Percentiles rank a stretch among this genome's conserved stretches.
Evolutionary conservation across 2,113 vertebrate species (phyloP).

Genomic region (Telmatochromis brichardi): DNA sequence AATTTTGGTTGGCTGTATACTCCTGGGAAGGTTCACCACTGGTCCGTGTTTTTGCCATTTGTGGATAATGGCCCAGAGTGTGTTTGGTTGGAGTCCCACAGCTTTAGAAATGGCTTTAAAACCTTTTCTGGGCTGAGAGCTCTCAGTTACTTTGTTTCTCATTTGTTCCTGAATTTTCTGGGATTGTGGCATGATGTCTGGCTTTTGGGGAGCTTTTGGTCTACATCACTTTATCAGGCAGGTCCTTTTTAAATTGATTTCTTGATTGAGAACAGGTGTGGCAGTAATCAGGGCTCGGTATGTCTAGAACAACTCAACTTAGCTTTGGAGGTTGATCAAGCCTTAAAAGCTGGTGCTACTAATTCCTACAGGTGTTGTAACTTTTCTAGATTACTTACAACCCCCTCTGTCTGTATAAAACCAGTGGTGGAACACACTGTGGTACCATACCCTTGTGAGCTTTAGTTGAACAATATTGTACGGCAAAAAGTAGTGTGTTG

Average conservation of each 20-base stretch:
- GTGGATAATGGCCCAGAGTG: background rate
- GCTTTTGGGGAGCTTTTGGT: background rate
- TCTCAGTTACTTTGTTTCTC: background rate
- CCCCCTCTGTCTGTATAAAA: background rate
- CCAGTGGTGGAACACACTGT: background rate
- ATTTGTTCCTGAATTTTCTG: background rate
- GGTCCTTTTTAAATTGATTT: background rate
- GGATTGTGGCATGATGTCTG: background rate
- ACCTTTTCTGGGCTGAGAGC: background rate
- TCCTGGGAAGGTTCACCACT: background rate
- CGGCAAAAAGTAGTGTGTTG: background rate
- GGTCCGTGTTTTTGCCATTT: background rate
- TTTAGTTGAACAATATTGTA: background rate
- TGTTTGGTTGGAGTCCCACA: background rate
- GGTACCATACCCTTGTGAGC: background rate
- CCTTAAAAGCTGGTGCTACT: background rate
- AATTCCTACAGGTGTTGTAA: background rate
- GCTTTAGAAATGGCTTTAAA: background rate
- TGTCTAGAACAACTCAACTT: background rate
- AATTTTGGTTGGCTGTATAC: background rate
- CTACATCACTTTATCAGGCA: background rate
- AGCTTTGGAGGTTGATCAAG: background rate
- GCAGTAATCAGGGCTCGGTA: background rate
- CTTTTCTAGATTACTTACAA: background rate
- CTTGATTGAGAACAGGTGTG: background rate